phyloP scores from a whole-genome alignment of 2,888 invertebrate genomes.

The Cantharis rufa region DNA sequence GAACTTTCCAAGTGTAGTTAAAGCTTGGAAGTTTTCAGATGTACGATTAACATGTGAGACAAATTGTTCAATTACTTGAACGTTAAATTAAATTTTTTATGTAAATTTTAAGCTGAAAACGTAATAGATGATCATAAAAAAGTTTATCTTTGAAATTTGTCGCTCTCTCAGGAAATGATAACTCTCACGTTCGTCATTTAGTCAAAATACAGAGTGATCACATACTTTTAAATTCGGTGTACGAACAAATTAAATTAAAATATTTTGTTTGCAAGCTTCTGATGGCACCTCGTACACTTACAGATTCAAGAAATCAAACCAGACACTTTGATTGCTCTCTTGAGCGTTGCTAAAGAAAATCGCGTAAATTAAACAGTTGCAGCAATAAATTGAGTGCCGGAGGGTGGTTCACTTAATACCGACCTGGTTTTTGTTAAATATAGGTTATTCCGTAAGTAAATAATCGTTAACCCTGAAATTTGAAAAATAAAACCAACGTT shows the following conservation, averaged over 20 bases:
- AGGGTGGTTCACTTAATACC: not conserved
- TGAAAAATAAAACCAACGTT: not conserved
- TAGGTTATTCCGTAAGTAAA: not conserved
- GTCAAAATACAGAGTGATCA: not conserved
- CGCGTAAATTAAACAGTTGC: not conserved
- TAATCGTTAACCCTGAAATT: not conserved
- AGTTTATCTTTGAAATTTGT: not conserved
- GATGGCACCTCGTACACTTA: not conserved
- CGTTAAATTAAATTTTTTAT: not conserved
- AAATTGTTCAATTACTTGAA: not conserved
- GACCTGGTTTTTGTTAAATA: not conserved
- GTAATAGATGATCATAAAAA: not conserved
- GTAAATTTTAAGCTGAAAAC: not conserved
- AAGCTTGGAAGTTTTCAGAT: not conserved
- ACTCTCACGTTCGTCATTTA: not conserved
- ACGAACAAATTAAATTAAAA: no score
- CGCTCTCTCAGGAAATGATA: not conserved
- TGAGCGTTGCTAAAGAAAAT: not conserved
- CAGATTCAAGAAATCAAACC: not conserved
- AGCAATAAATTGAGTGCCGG: not conserved
- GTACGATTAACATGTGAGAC: not conserved
- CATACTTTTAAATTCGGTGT: no score
- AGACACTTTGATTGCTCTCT: not conserved
- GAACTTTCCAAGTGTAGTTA: not conserved
- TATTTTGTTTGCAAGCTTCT: no score